Conservation (phyloP, 1,140 invertebrate genomes). For the Drosophila repleta region DNA sequence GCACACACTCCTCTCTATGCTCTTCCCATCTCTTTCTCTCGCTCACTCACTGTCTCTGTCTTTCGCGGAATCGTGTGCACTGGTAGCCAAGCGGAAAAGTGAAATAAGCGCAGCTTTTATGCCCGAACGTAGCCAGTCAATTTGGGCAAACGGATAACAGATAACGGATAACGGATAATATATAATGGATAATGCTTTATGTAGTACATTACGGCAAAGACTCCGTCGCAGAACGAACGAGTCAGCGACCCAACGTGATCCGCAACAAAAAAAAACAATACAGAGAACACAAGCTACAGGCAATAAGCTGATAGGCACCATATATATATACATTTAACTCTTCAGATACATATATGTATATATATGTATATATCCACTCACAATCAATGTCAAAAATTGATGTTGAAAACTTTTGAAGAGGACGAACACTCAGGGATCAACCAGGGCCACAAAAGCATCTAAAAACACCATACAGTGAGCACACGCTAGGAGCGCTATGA, state of each 20-base stretch:
- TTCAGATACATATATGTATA: too few species aligned
- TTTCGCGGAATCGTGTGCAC: conserved; percentile 30
- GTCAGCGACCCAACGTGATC: conserved; percentile 5
- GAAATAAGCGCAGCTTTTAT: conserved; percentile 67
- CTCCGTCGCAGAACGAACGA: conserved; percentile 20
- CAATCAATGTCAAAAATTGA: too few species aligned
- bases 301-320: too few species aligned
- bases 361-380: too few species aligned
- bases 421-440: too few species aligned
- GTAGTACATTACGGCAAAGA: conserved; percentile 6
- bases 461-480: too few species aligned
- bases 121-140: conserved; percentile 41
- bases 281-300: neutral
- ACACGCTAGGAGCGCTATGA: too few species aligned
- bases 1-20: neutral
- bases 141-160: conserved; percentile 35
- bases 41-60: neutral
- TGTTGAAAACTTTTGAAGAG: too few species aligned
- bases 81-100: conserved; percentile 61
- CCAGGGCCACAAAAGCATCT: too few species aligned
- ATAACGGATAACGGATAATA: conserved; percentile 16
- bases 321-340: too few species aligned
- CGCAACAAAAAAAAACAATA: neutral
- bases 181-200: conserved; percentile 34
- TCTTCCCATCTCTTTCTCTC: neutral